Evolutionary conservation across 2,797 vertebrate species (phyloP).

Genomic region (Anguilla anguilla): DNA sequence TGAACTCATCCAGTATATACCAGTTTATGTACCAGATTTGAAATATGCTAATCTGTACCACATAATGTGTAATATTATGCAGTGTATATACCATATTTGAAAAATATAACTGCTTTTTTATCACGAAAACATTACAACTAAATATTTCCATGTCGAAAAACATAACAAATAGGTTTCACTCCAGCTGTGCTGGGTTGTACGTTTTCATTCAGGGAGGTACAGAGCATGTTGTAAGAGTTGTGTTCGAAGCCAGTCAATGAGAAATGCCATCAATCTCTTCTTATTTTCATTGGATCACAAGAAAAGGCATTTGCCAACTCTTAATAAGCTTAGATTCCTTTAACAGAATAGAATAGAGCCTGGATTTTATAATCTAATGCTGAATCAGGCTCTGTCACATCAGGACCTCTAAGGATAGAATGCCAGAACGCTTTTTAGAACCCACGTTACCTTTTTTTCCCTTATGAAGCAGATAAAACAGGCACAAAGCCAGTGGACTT

Average conservation of each 20-base stretch:
- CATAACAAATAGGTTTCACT: not conserved
- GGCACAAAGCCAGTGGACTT: not conserved
- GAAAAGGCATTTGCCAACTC: not conserved
- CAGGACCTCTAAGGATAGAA: not conserved
- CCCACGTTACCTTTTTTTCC: not conserved
- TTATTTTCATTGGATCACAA: not conserved
- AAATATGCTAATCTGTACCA: not conserved
- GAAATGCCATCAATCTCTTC: not conserved
- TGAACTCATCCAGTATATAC: not conserved
- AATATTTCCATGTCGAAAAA: not conserved
- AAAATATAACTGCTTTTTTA: not conserved
- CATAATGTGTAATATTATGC: not conserved
- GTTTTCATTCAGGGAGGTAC: not conserved
- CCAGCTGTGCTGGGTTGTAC: not conserved
- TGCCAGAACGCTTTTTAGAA: not conserved
- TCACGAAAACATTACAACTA: not conserved
- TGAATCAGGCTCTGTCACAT: not conserved
- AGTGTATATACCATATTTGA: not conserved
- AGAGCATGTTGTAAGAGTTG: not conserved
- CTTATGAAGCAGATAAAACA: not conserved
- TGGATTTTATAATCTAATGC: not conserved
- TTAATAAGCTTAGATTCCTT: slow-evolving; percentile 5
- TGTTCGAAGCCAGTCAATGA: not conserved
- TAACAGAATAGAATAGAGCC: not conserved
- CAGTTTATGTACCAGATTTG: not conserved